A percentile compares a stretch with the other conserved stretches of the same genome.
Conservation (phyloP, 2,797 vertebrate genomes). For the Sebastes matsubarae region DNA sequence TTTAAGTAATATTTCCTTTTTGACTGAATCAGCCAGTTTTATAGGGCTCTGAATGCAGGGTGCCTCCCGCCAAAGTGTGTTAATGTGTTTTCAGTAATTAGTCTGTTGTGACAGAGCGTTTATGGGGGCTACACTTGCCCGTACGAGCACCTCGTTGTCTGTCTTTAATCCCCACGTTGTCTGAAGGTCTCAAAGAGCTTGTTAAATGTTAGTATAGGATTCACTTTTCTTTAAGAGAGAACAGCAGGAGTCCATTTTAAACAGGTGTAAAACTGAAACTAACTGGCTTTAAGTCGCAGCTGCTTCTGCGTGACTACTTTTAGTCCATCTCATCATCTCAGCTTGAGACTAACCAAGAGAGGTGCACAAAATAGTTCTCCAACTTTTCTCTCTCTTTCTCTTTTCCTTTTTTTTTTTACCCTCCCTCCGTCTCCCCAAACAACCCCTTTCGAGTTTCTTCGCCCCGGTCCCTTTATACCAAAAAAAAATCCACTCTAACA, state of each 20-base stretch:
- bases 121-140: neutral
- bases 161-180: neutral
- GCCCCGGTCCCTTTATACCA: conserved; percentile 78
- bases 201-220: neutral
- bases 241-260: neutral
- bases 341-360: conserved; percentile 53
- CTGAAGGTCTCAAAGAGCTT: neutral
- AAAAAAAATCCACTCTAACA: conserved; percentile 81
- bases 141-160: neutral
- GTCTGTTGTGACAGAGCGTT: conserved; percentile 19
- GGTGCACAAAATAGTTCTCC: conserved; percentile 68
- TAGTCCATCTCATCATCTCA: conserved; percentile 29
- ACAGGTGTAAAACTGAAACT: conserved; percentile 44
- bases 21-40: conserved; percentile 17
- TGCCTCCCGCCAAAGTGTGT: neutral
- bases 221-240: neutral
- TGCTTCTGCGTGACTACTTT: conserved; percentile 8
- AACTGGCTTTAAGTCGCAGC: conserved; percentile 15
- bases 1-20: conserved; percentile 40
- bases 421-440: conserved; percentile 78
- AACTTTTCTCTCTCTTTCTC: conserved; percentile 60
- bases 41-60: neutral
- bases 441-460: conserved; percentile 73
- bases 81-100: conserved; percentile 32
- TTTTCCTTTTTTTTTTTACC: conserved; percentile 53